Percentiles rank a stretch among this genome's conserved stretches.
Conservation (phyloP, 2,888 invertebrate genomes). For the Rhodophaea formosa region DNA sequence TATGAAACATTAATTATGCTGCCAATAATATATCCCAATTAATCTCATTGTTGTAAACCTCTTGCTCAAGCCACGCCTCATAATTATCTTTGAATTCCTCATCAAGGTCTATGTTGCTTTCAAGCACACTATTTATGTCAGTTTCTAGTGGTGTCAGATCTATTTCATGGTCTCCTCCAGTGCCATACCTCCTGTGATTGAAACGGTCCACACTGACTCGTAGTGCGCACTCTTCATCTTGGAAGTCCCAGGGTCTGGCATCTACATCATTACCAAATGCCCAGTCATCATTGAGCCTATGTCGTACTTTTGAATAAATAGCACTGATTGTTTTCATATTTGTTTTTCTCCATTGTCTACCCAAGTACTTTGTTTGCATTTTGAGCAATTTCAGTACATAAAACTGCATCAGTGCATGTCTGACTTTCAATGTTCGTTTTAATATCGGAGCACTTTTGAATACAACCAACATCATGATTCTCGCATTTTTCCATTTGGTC, state of each 20-base stretch:
- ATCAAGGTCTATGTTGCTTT: constrained; percentile 89
- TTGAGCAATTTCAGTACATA: constrained; percentile 98
- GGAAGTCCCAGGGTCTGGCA: constrained; percentile 98
- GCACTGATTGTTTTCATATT: constrained; percentile 99
- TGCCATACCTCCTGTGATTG: constrained; percentile 93
- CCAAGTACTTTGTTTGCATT: constrained; percentile 99
- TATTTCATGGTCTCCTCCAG: constrained; percentile 75
- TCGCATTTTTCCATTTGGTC: constrained; percentile 99
- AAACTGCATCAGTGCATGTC: constrained; percentile 98
- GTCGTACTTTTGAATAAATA: constrained; percentile 98
- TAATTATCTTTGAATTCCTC: constrained; percentile 97
- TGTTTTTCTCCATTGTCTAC: constrained; percentile 98
- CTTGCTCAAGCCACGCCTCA: constrained; percentile 96
- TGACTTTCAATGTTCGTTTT: constrained; percentile 96
- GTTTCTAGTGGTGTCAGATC: constrained; percentile 87
- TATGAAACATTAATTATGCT: constrained; percentile 39
- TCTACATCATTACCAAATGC: constrained; percentile 99
- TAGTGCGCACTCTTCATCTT: constrained; percentile 97
- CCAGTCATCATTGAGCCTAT: constrained; percentile 99
- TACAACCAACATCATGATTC: constrained; percentile 99
- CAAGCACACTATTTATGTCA: constrained; percentile 90
- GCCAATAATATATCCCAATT: constrained; percentile 85
- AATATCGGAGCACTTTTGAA: constrained; percentile 99
- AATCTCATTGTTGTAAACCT: constrained; percentile 94
- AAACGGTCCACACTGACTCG: constrained; percentile 97